Evolutionary conservation across 2,113 vertebrate species (phyloP).

Genomic region (Trichechus manatus): DNA sequence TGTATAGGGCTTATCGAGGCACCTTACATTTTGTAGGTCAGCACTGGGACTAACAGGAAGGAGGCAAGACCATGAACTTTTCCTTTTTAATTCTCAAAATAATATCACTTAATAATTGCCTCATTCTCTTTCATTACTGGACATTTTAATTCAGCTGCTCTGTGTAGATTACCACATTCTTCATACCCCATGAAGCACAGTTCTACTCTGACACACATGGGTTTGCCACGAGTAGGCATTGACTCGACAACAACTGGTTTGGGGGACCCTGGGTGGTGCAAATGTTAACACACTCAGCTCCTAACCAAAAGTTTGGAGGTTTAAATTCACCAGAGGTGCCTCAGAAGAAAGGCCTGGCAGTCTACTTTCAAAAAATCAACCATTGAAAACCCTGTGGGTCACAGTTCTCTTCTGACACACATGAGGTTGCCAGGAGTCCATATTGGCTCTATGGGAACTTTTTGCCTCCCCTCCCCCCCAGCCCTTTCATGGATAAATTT

Average conservation of each 20-base stretch:
- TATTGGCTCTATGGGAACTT: not conserved
- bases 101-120: not conserved
- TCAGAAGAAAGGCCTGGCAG: not conserved
- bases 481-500: too few relatives aligned
- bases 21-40: constrained; percentile 8
- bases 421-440: not conserved
- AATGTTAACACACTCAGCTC: not conserved
- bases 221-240: not conserved
- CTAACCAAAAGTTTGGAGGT: not conserved
- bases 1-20: not conserved
- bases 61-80: not conserved
- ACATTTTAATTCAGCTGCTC: not conserved
- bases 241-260: not conserved
- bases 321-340: not conserved
- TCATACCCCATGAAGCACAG: not conserved
- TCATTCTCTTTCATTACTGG: not conserved
- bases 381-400: not conserved
- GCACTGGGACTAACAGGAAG: not conserved
- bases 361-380: not conserved
- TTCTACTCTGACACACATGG: not conserved
- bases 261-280: not conserved
- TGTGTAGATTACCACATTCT: not conserved
- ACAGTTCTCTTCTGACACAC: not conserved
- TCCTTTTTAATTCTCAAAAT: not conserved
- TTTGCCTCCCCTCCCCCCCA: too few relatives aligned